Evolutionary conservation across 1,140 invertebrate species (phyloP).

Genomic region (Cherax destructor): DNA sequence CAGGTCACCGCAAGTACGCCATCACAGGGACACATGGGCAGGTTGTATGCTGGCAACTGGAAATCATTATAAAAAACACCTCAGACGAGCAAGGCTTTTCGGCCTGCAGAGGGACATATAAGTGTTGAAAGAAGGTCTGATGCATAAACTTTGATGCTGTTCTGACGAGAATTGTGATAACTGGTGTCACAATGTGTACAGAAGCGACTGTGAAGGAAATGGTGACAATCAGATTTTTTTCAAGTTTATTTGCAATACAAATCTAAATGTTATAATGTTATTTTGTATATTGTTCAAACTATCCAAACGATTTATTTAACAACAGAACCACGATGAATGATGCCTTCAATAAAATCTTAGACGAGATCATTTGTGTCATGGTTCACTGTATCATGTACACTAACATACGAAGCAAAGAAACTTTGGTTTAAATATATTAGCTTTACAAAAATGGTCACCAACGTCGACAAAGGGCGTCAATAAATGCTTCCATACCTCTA

Average conservation of each 20-base stretch:
- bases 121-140: slow-evolving; percentile 32
- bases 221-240: neutral
- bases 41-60: neutral
- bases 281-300: neutral
- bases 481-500: slow-evolving; percentile 7
- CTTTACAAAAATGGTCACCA: slow-evolving; percentile 5
- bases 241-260: neutral
- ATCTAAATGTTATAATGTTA: no score
- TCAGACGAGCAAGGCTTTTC: neutral
- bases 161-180: slow-evolving; percentile 16
- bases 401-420: neutral
- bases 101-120: slow-evolving; percentile 28
- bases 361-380: no score
- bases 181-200: neutral
- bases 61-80: slow-evolving; percentile 5
- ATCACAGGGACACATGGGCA: slow-evolving; percentile 35
- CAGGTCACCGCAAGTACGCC: neutral
- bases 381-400: no score
- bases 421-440: neutral
- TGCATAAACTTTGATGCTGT: neutral
- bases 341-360: neutral
- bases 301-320: neutral
- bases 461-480: neutral
- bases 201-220: neutral
- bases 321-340: neutral